phyloP scores from a whole-genome alignment of 2,888 invertebrate species.

The Andrena camellia region DNA sequence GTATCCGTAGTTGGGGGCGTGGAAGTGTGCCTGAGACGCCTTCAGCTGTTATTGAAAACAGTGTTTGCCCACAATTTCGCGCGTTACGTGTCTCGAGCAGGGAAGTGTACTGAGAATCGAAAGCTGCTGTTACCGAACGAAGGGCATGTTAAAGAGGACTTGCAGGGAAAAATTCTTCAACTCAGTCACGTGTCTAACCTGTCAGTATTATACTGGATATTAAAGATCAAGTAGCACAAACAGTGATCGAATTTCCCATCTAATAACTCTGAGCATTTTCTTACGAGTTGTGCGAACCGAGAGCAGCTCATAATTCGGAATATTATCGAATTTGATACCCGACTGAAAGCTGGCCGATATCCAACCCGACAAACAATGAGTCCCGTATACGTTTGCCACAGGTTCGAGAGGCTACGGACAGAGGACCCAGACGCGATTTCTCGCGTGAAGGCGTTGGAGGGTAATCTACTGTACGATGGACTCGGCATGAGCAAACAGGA shows the following conservation, averaged over 20 bases:
- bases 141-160: background rate
- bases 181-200: background rate
- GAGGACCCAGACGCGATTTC: conserved; percentile 71
- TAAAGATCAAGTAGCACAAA: no score
- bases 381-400: conserved; percentile 41
- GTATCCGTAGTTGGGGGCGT: conserved; percentile 1
- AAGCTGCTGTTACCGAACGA: background rate
- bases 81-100: background rate
- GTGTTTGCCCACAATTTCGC: background rate
- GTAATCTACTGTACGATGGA: conserved; percentile 75
- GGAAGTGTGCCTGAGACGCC: background rate
- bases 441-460: conserved; percentile 74
- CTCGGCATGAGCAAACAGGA: conserved; percentile 68
- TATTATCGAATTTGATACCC: conserved; percentile 5
- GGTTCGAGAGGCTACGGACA: conserved; percentile 77
- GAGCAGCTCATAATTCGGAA: background rate
- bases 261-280: background rate
- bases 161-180: background rate
- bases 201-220: no score
- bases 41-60: conserved; percentile 12
- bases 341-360: conserved; percentile 12
- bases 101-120: background rate
- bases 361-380: background rate
- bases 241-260: background rate
- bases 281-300: background rate